Conservation (phyloP, 2,888 invertebrate genomes). For the Ligdia adustata region DNA sequence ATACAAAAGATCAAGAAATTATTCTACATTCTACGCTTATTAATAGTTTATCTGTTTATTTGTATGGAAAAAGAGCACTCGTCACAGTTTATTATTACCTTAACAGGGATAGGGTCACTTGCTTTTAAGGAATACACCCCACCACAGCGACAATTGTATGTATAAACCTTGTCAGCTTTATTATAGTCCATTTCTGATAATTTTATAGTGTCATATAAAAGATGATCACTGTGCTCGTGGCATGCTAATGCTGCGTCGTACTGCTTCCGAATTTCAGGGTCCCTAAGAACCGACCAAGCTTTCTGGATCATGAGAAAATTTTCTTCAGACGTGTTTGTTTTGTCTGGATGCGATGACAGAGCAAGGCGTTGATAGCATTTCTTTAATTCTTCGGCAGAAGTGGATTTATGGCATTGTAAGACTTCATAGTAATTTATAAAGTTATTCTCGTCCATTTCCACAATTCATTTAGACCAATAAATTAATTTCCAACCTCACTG, state of each 20-base stretch:
- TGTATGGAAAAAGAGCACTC: conserved; percentile 90
- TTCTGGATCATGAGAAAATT: conserved; percentile 80
- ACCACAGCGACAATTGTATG: conserved; percentile 89
- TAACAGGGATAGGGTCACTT: conserved; percentile 37
- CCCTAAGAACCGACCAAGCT: conserved; percentile 88
- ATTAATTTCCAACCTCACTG: too few species aligned
- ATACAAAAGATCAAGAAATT: not conserved
- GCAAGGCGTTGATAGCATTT: conserved; percentile 84
- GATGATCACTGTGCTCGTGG: conserved; percentile 80
- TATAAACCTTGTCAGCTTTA: conserved; percentile 57
- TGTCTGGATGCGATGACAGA: conserved; percentile 86
- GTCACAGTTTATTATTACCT: conserved; percentile 85
- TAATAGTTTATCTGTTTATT: conserved; percentile 60
- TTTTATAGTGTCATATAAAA: conserved; percentile 85
- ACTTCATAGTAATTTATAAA: conserved; percentile 80
- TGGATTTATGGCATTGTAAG: conserved; percentile 79
- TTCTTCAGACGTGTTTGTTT: conserved; percentile 56
- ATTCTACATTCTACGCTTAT: not conserved
- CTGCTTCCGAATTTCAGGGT: conserved; percentile 83
- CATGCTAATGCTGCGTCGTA: conserved; percentile 87
- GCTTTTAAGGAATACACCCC: conserved; percentile 79
- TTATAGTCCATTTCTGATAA: conserved; percentile 74
- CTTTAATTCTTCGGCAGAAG: conserved; percentile 84
- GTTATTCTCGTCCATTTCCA: conserved; percentile 29
- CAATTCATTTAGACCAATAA: too few species aligned